Evolutionary conservation across 2,113 vertebrate species (phyloP).

Genomic region (Dromiciops gliroides): DNA sequence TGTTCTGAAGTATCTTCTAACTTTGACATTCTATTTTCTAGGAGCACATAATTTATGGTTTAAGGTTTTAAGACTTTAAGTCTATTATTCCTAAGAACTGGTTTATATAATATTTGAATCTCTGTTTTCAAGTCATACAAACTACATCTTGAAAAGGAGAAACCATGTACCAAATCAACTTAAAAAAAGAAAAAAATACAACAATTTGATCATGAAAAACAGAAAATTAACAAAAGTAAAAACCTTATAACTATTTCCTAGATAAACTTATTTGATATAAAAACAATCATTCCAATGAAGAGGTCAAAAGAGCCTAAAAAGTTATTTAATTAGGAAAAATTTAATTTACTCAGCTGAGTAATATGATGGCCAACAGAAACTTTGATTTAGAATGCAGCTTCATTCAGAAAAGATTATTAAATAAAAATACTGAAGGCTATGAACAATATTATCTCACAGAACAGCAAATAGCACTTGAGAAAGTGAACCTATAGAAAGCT

Average conservation of each 20-base stretch:
- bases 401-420: not conserved
- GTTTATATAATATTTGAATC: not conserved
- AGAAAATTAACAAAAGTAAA: not conserved
- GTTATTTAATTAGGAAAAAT: not conserved
- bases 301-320: not conserved
- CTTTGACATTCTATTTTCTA: not conserved
- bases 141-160: not conserved
- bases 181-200: too few relatives aligned
- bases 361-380: not conserved
- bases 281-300: not conserved
- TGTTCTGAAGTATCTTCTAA: not conserved
- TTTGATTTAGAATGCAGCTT: not conserved
- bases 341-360: not conserved
- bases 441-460: not conserved
- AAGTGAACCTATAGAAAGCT: not conserved
- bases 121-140: not conserved
- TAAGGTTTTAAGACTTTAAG: not conserved
- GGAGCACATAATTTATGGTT: not conserved
- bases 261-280: not conserved
- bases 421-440: not conserved
- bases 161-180: too few relatives aligned
- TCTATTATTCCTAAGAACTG: not conserved
- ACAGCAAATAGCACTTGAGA: not conserved
- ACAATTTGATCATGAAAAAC: too few relatives aligned
- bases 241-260: not conserved